Percentiles rank a stretch among this genome's conserved stretches.
Conservation (phyloP, 2,888 invertebrate species). For the Lamellibrachia satsuma region DNA sequence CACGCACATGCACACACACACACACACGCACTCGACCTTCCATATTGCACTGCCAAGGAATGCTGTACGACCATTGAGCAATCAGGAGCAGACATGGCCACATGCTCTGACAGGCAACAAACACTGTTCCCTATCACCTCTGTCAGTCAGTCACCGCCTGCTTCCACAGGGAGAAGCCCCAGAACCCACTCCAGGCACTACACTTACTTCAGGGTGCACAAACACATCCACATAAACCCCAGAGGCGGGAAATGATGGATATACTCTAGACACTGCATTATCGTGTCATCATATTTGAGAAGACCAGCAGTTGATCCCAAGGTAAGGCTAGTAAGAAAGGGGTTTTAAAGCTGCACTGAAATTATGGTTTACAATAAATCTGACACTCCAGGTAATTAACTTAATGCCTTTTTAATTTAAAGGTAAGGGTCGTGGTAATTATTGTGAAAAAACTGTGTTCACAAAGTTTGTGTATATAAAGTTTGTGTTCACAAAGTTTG, state of each 20-base stretch:
- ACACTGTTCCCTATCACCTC: background rate
- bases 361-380: background rate
- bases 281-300: background rate
- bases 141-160: background rate
- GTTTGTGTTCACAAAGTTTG: too few species aligned
- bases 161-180: background rate
- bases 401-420: background rate
- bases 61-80: too few species aligned
- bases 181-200: background rate
- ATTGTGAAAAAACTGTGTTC: background rate
- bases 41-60: too few species aligned
- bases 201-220: background rate
- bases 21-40: too few species aligned
- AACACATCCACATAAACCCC: background rate
- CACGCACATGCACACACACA: too few species aligned
- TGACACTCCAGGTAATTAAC: background rate
- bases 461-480: too few species aligned
- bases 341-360: background rate
- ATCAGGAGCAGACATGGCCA: background rate
- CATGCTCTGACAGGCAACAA: background rate
- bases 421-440: background rate
- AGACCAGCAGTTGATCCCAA: background rate
- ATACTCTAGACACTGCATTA: background rate
- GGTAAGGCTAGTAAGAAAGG: background rate
- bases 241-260: background rate